These are phyloP conservation scores for Leptodirus hochenwartii DNA, from an alignment of 2,888 invertebrate species.

Conservation along the genomic window DNA sequence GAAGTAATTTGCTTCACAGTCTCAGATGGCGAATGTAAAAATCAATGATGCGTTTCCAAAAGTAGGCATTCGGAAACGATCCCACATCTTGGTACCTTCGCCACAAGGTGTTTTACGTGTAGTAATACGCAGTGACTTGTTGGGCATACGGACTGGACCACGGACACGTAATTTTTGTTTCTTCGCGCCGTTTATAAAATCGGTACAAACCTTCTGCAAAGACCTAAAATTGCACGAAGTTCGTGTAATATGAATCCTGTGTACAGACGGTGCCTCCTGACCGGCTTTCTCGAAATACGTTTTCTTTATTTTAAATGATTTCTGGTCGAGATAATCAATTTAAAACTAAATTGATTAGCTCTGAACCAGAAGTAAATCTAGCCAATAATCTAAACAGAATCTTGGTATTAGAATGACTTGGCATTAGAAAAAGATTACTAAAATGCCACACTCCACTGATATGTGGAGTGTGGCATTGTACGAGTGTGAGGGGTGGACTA, in stretches of 20 bases:
- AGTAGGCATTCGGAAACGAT: constrained; percentile 85
- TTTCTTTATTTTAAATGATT: constrained; percentile 24
- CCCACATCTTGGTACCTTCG: constrained; percentile 99
- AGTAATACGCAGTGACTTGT: constrained; percentile 93
- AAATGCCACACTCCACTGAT: too few relatives aligned
- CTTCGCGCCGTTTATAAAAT: constrained; percentile 91
- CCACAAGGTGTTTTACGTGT: constrained; percentile 99
- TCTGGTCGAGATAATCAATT: constrained; percentile 77
- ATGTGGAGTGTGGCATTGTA: too few relatives aligned
- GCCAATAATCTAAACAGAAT: too few relatives aligned
- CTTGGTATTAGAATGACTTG: too few relatives aligned
- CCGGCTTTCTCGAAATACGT: constrained; percentile 56
- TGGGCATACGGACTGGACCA: constrained; percentile 98
- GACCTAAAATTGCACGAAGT: constrained; percentile 96
- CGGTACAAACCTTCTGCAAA: constrained; percentile 94
- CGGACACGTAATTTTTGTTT: constrained; percentile 92
- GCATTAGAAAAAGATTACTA: too few relatives aligned
- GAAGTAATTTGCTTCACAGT: constrained; percentile 98
- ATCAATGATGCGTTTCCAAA: constrained; percentile 97
- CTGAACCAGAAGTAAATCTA: constrained; percentile 83
- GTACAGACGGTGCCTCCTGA: constrained; percentile 70
- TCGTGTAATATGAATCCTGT: constrained; percentile 91
- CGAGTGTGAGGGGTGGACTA: too few relatives aligned
- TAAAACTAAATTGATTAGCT: constrained; percentile 65
- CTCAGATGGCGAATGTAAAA: constrained; percentile 91